phyloP scores from a whole-genome alignment of 2,797 vertebrate genomes.

The Taenioides sp. region DNA sequence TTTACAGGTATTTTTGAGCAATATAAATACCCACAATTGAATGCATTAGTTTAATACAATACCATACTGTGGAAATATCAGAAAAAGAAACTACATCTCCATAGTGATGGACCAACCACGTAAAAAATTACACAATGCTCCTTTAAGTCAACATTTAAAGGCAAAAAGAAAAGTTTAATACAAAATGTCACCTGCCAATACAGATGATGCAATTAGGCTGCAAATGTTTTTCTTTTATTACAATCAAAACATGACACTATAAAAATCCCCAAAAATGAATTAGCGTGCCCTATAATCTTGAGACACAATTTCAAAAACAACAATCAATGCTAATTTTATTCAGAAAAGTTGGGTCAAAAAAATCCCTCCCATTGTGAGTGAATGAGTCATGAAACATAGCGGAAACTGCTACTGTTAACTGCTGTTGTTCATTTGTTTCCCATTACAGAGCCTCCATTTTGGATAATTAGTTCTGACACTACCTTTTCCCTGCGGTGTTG shows the following conservation, averaged over 20 bases:
- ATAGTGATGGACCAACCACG: too few relatives aligned
- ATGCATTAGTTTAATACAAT: too few relatives aligned
- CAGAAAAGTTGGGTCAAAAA: slow-evolving; percentile 38
- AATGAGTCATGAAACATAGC: slow-evolving; percentile 54
- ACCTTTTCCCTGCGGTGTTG: slow-evolving; percentile 69
- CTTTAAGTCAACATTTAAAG: too few relatives aligned
- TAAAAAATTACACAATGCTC: too few relatives aligned
- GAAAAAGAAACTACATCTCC: too few relatives aligned
- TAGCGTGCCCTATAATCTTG: slow-evolving; percentile 16
- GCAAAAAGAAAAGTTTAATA: slow-evolving; percentile 15
- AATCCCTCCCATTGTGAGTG: slow-evolving; percentile 47
- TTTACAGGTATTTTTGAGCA: too few relatives aligned
- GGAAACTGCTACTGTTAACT: slow-evolving; percentile 62
- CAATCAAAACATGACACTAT: slow-evolving; percentile 1
- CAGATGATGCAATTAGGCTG: background rate
- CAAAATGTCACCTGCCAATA: slow-evolving; percentile 4
- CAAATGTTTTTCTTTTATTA: background rate
- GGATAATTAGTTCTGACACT: slow-evolving; percentile 72
- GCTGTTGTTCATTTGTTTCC: slow-evolving; percentile 77
- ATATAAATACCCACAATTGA: too few relatives aligned
- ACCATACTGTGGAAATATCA: too few relatives aligned
- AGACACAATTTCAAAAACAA: slow-evolving; percentile 28
- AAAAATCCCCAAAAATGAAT: slow-evolving; percentile 18
- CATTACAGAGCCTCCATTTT: slow-evolving; percentile 69
- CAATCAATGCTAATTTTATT: slow-evolving; percentile 45